Evolutionary conservation across 2,113 vertebrate genomes (phyloP), one percentile per base, ranked within the genome.

Genomic region (Tragelaphus imberbis): DNA sequence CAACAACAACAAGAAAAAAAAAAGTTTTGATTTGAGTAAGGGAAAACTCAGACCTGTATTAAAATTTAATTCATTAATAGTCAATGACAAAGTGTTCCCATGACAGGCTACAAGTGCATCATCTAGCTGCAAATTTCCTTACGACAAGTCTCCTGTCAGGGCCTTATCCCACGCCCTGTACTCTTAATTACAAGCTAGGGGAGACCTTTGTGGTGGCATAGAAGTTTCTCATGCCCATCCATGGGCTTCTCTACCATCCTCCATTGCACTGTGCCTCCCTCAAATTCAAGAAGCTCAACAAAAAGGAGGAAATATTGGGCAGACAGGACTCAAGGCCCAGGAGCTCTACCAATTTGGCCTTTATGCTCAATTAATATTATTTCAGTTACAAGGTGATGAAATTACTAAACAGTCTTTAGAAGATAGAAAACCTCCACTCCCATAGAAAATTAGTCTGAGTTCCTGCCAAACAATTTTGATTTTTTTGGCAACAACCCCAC

Each of bases 111-210:
- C 5, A 49, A 53, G n/a, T 27, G 5, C 77, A 5, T 36, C 27
- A 21, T 2, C 53, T 47, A 58, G 4, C 21, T 30, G 23, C 16
- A 55, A 8, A 55, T 12, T 58, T 59, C 19, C 59, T 21, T 44
- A 7, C 13, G 8, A 25, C 2, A 3, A 13, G 27, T 30, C 10
- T 71, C 15, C 7, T 13, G 3, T 5, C 2, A 0, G 7, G 10
- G 14, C 2, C 47, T 33, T 19, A 2, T 3, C n/a, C 33, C 33
- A 59, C 1, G 1, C 19, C 56, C 47, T 4, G 1, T 2, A 11
- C 13, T 55, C 28, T 71, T 58, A 82, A 5, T 58, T 33, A 33
- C 0, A 3, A 68, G 33, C 61, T 23, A 4, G 7, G 2, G 55
- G 16, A 77, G 25, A 86, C 19, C 4, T 53, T 33, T 68, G 5